Percentiles rank a stretch among this genome's conserved stretches.
Conservation (phyloP, 2,113 vertebrate genomes). For the Sapayoa aenigma region DNA sequence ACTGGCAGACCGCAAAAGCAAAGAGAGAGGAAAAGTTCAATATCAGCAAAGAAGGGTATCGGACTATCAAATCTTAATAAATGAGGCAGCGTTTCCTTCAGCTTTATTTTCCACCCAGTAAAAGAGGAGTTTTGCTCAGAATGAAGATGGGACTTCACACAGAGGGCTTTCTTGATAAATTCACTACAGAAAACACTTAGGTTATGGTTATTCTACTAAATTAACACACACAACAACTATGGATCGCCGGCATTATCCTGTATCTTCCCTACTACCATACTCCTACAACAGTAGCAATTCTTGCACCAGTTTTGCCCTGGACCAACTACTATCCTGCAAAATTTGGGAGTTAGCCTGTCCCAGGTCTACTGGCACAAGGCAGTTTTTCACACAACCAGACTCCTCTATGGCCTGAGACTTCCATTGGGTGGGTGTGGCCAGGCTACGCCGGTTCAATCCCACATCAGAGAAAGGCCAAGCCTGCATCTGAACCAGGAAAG, state of each 20-base stretch:
- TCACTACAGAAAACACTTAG: neutral
- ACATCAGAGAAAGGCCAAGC: neutral
- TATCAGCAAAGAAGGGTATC: neutral
- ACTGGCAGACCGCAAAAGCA: neutral
- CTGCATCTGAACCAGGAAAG: neutral
- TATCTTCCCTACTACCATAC: neutral
- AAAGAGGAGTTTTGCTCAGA: neutral
- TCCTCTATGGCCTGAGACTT: neutral
- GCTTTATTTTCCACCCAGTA: neutral
- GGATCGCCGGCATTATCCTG: neutral
- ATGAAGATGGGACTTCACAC: neutral
- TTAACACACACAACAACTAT: neutral
- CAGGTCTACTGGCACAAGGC: neutral
- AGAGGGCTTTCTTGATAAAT: neutral
- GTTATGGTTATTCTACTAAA: neutral
- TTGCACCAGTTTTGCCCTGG: neutral
- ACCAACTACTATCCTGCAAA: too few relatives aligned
- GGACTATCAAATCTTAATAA: neutral
- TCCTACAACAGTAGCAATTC: neutral
- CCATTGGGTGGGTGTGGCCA: fast-evolving
- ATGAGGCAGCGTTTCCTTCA: neutral
- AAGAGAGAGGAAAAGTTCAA: neutral
- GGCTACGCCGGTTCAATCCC: neutral
- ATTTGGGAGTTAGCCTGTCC: neutral
- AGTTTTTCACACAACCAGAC: neutral